Base-by-base conservation (phyloP, 2,888 invertebrate genomes). In the Mythimna albipuncta region DNA sequence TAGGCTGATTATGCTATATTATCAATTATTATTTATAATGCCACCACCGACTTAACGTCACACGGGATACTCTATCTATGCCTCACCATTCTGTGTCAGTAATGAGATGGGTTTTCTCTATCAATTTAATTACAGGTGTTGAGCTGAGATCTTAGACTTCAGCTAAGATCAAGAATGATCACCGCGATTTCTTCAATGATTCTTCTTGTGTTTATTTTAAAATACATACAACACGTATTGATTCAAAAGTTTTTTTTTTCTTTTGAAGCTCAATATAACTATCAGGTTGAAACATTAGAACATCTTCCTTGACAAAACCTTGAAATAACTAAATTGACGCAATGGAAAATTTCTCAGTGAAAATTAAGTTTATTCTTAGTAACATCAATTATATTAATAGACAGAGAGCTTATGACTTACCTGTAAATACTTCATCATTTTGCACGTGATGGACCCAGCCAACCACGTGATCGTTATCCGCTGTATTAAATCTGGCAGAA, bases 401-500 rank as follows among this genome's bases (percentile, higher is more conserved):
- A 44, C 6, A 1, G 11, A 73, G 38, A 35, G 19, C 7, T 41
- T 47, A 3, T 26, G 3, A 16, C 74, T 88, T 91, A 97, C 98
- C 97, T 98, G 98, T 89, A 98, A 97, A 95, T 98, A 99, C 88
- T 98, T 97, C 91, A 99, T 98, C 89, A 98, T 93, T 95, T 99
- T 99, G 96, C 99, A 99, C 73, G 98, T 98, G 44, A 98, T 92
- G 85, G 99, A 98, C 13, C 99, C 99, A 7, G 98, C 98, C 76
- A 98, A 97, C 98, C 99, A 99, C 5, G 98, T 97, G 66, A 99
- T 98, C 7, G 99, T 99, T 79, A 98, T 98, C 87, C 98, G 97
- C 97, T 99, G 99, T 80, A 98, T 97, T 84, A 99, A 98, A 92
- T 99, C 99, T 26, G 98, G 99, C 74, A 98, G 96, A 6, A 99